Base-by-base conservation (phyloP, 2,888 invertebrate species). In the Anticlea derivata region DNA sequence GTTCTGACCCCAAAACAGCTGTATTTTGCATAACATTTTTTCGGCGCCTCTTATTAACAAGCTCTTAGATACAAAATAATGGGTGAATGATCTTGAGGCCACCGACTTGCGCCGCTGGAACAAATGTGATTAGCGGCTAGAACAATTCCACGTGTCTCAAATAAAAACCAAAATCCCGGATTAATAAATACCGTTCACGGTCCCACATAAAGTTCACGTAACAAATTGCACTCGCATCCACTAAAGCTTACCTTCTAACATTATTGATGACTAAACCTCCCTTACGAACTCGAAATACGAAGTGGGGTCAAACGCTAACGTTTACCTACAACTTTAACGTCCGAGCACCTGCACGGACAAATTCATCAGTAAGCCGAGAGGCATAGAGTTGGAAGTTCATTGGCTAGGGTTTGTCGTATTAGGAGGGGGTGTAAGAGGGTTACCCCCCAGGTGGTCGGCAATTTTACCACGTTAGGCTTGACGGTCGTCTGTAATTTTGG, bases 401-500 rank as follows among this genome's bases (percentile, higher is more conserved):
- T 38, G 31, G n/a, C 3, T 7, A 8, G 7, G 8, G 22, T 31
- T 17, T 41, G 30, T 29, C 30, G 49, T 35, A 35, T 51, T 37
- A 44, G 39, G 65, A 55, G 63, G 43, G 78, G 80, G 80, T 75
- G 83, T 73, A 64, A 75, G 79, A 76, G 76, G 78, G 78, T 80
- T 77, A 67, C 80, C 81, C 86, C 86, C 86, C 80, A 86, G 88
- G 89, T 88, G 85, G 86, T 80, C 80, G 80, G 84, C 83, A 83
- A 77, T 86, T 86, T 87, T 75, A 88, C 88, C 89, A 87, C 85
- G 87, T 88, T 87, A 86, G 88, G 82, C 84, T 77, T 82, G 88
- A 87, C 88, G 88, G 87, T 86, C 85, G 85, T 83, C 87, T 86
- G 88, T 88, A 89, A 89, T 89, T 89, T 86, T 81, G 87, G 83